Conservation (phyloP, 2,113 vertebrate genomes). For the Xerus inauris region DNA sequence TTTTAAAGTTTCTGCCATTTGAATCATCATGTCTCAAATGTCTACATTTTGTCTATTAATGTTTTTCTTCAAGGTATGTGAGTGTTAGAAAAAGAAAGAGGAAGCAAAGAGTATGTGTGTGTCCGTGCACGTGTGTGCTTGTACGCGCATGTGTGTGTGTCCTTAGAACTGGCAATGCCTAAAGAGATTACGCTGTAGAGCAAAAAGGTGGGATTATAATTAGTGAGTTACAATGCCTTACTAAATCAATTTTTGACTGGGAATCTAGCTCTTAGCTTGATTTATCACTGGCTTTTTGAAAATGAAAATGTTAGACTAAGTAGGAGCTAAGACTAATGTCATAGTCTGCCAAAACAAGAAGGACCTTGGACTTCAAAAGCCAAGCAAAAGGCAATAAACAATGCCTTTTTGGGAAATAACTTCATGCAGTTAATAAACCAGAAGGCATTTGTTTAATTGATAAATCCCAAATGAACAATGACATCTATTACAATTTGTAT, state of each 20-base stretch:
- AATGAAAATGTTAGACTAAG: conserved; percentile 82
- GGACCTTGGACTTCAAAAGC: conserved; percentile 67
- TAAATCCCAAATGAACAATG: conserved; percentile 73
- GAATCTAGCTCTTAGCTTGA: conserved; percentile 75
- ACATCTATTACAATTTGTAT: conserved; percentile 71
- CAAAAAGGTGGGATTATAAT: conserved; percentile 65
- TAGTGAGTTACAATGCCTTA: conserved; percentile 54
- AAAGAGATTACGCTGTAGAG: conserved; percentile 44
- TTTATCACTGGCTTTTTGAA: conserved; percentile 79
- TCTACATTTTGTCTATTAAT: conserved; percentile 45
- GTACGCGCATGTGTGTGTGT: background rate
- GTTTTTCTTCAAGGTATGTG: background rate
- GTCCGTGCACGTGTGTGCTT: background rate
- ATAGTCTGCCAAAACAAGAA: conserved; percentile 57
- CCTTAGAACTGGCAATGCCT: conserved; percentile 33
- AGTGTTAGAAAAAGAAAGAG: background rate
- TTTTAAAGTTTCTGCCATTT: background rate
- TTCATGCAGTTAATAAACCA: conserved; percentile 71
- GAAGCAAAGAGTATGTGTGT: background rate
- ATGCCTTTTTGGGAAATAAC: conserved; percentile 68
- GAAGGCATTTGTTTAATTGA: conserved; percentile 79
- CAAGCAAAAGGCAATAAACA: conserved; percentile 71
- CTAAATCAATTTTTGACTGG: conserved; percentile 77
- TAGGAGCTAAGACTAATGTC: conserved; percentile 74
- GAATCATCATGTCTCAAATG: background rate